Conservation (phyloP, 1,140 invertebrate species). For the Archivesica marissinica region DNA sequence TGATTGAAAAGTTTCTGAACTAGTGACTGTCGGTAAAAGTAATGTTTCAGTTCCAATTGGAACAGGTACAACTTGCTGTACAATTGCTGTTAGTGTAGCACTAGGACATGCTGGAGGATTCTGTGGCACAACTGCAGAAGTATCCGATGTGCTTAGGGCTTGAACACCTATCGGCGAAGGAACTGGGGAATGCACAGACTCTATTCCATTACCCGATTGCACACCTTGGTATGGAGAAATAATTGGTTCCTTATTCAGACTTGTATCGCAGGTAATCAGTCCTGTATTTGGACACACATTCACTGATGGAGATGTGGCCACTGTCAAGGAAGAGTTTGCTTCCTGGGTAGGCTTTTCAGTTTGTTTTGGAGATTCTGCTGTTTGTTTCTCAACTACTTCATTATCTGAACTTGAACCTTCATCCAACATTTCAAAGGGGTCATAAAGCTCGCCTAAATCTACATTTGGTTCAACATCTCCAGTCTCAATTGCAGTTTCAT, state of each 20-base stretch:
- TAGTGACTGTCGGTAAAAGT: background rate
- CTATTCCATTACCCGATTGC: background rate
- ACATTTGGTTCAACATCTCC: background rate
- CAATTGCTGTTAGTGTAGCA: background rate
- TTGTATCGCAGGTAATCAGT: background rate
- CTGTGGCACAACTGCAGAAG: background rate
- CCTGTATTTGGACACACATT: background rate
- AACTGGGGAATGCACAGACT: background rate
- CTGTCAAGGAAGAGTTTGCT: background rate
- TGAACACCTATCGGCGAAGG: slow-evolving; percentile 15
- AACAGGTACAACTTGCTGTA: background rate
- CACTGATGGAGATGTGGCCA: background rate
- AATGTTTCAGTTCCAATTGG: background rate
- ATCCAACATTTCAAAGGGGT: slow-evolving; percentile 49
- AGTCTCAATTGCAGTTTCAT: background rate
- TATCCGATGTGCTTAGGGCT: background rate
- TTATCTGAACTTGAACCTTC: slow-evolving; percentile 1
- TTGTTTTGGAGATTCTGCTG: background rate
- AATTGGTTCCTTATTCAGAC: background rate
- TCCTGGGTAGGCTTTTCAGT: background rate
- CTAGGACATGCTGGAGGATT: background rate
- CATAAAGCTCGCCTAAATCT: slow-evolving; percentile 24
- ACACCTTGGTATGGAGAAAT: slow-evolving; percentile 12
- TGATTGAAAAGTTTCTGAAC: no score
- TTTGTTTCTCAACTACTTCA: background rate